Evolutionary conservation across 2,888 invertebrate species (phyloP), one percentile per base, ranked within the genome.

Genomic region (Tortricodes alternella): DNA sequence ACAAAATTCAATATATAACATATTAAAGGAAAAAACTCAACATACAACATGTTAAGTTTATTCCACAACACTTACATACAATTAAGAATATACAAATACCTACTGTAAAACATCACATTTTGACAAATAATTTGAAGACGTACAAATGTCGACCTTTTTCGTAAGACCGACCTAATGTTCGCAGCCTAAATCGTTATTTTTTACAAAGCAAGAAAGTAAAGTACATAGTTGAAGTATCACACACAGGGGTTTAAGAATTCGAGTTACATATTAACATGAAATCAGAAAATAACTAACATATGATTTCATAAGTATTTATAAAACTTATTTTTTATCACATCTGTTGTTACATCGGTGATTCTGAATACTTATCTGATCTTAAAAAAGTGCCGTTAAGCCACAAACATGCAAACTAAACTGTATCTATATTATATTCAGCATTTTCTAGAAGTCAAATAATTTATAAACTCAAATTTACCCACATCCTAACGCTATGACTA

Each of bases 401-500:
- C 56, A 24, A 38, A 29, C 56, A 56, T 56, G 56, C 56, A 56
- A 56, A 48, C 18, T 11, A 27, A 32, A 46, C 13, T 6, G 9
- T 16, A 18, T 37, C 16, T 16, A n/a, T 16, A 11, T 18, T 5
- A 13, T 11, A 23, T 27, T 11, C n/a, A 29, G 11, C 44, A n/a
- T 1, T 15, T 1, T 39, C 19, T 21, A 39, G 19, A 39, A 21
- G 6, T 29, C 7, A 11, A 29, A 29, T 18, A 18, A 29, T n/a
- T 18, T 2, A 27, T 8, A 44, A 27, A 16, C 16, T n/a, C n/a
- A n/a, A n/a, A 46, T 32, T 32, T 19, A 29, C 27, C 15, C 15
- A 32, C 34, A 34, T 37, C 46, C 64, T 65, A 68, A 34, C 32
- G 35, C 46, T 46, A 66, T 62, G n/a, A n/a, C n/a, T n/a, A n/a